phyloP scores from a whole-genome alignment of 2,888 invertebrate genomes.

The Hemicrepidius hirtus region DNA sequence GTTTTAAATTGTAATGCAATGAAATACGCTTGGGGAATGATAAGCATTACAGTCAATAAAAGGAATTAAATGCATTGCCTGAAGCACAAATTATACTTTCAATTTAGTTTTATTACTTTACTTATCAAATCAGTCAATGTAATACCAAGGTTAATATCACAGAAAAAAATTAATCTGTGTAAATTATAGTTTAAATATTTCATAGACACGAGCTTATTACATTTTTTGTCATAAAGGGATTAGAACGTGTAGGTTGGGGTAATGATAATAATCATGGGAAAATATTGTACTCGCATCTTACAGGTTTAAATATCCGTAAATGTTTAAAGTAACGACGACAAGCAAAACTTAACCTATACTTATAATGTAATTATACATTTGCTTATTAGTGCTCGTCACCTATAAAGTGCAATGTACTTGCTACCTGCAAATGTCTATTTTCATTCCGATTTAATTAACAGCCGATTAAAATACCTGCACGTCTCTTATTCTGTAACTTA shows the following conservation, averaged over 20 bases:
- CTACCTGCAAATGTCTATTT: constrained; percentile 44
- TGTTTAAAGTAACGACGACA: constrained; percentile 34
- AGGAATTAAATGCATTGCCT: constrained; percentile 17
- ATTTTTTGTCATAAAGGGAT: constrained; percentile 18
- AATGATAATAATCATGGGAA: constrained; percentile 34
- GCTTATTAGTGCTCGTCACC: constrained; percentile 35
- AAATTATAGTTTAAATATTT: constrained; percentile 6
- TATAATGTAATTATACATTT: constrained; percentile 44
- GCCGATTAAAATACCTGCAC: constrained; percentile 44
- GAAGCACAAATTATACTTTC: constrained; percentile 2
- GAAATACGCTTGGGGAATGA: constrained; percentile 18
- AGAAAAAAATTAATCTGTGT: neutral
- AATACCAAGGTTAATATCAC: neutral
- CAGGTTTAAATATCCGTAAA: constrained; percentile 24
- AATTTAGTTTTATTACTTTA: neutral
- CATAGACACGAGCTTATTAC: constrained; percentile 7
- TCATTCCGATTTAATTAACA: constrained; percentile 44
- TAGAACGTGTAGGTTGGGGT: constrained; percentile 31
- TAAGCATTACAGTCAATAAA: neutral
- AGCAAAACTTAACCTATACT: constrained; percentile 29
- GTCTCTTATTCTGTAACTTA: constrained; percentile 37
- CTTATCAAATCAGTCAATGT: constrained; percentile 10
- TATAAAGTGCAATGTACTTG: constrained; percentile 48
- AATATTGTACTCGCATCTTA: constrained; percentile 35
- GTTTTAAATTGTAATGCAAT: constrained; percentile 15